Evolutionary conservation across 2,888 invertebrate species (phyloP).

Genomic region (Pristionchus maxplancki): DNA sequence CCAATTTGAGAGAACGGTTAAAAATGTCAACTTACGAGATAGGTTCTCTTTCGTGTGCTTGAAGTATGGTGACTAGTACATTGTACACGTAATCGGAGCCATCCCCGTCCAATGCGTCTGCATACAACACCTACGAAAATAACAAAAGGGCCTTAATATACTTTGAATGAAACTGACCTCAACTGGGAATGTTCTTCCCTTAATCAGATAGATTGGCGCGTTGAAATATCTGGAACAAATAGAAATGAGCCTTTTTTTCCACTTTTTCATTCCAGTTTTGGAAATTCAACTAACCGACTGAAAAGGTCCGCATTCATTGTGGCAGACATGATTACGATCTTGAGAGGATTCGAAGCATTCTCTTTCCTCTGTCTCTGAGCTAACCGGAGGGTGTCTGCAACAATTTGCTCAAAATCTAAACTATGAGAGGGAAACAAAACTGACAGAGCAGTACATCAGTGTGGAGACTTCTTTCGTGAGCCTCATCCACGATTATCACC

Average conservation of each 20-base stretch:
- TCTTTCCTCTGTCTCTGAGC: slow-evolving; percentile 63
- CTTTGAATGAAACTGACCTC: slow-evolving; percentile 76
- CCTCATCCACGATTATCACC: slow-evolving; percentile 80
- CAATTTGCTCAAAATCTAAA: too few relatives aligned
- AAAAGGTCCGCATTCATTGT: slow-evolving; percentile 85
- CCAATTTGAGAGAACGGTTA: slow-evolving; percentile 40
- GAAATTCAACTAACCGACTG: neutral
- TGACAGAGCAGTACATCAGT: slow-evolving; percentile 93
- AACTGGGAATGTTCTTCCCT: slow-evolving; percentile 89
- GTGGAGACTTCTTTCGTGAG: slow-evolving; percentile 92
- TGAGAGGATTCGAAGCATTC: slow-evolving; percentile 72
- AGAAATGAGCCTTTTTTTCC: neutral
- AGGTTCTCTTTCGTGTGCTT: slow-evolving; percentile 79
- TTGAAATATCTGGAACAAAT: slow-evolving; percentile 85
- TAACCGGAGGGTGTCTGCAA: slow-evolving; percentile 61
- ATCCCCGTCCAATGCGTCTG: slow-evolving; percentile 56
- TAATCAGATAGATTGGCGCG: slow-evolving; percentile 90
- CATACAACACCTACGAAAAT: slow-evolving; percentile 64
- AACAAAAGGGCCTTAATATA: neutral
- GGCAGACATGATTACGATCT: slow-evolving; percentile 93
- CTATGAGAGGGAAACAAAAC: slow-evolving; percentile 53
- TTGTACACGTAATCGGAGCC: slow-evolving; percentile 79
- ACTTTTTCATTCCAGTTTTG: neutral
- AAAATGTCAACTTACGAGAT: slow-evolving; percentile 73
- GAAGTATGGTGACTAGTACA: slow-evolving; percentile 79